Conservation (phyloP, 2,113 vertebrate genomes). For the Cyphomyrus discorhynchus region DNA sequence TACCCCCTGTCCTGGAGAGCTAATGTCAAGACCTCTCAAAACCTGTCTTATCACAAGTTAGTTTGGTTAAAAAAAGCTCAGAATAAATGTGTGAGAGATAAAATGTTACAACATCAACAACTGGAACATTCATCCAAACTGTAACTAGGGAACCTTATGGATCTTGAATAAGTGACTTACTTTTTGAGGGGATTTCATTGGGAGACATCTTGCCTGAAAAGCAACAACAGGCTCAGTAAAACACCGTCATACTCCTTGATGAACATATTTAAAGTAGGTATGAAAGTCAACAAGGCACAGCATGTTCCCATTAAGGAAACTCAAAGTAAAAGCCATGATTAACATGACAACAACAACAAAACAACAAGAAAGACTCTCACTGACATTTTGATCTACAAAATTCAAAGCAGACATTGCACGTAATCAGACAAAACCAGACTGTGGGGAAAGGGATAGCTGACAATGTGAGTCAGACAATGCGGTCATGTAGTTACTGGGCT, state of each 20-base stretch:
- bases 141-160: background rate
- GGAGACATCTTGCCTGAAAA: constrained; percentile 32
- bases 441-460: background rate
- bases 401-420: background rate
- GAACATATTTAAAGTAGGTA: background rate
- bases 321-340: background rate
- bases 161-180: constrained; percentile 24
- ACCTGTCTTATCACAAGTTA: background rate
- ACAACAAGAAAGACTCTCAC: background rate
- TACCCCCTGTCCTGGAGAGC: background rate
- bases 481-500: background rate
- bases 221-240: background rate
- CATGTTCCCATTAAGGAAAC: background rate
- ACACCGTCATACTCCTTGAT: background rate
- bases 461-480: background rate
- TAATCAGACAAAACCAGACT: background rate
- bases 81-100: background rate
- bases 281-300: background rate
- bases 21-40: background rate
- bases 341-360: background rate
- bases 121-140: background rate
- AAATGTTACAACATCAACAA: background rate
- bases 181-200: constrained; percentile 19
- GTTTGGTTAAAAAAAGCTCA: background rate
- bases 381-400: background rate